A percentile compares a stretch with the other conserved stretches of the same genome.
phyloP scores from a whole-genome alignment of 1,140 invertebrate genomes.

The Tachypleus tridentatus region DNA sequence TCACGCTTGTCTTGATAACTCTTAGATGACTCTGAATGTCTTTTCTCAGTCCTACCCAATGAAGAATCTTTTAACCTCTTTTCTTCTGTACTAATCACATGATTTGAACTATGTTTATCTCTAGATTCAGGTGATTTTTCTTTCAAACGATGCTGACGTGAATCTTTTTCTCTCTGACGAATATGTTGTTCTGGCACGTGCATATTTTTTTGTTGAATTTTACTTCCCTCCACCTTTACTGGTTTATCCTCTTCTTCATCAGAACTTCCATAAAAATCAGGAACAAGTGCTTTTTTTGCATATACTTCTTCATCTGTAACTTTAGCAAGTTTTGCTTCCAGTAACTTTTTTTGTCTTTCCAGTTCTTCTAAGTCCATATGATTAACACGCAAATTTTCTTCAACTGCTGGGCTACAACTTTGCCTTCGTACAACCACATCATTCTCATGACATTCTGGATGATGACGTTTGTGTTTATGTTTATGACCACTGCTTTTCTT shows the following conservation, averaged over 20 bases:
- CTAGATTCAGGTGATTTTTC: too few relatives aligned
- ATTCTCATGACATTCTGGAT: constrained; percentile 19
- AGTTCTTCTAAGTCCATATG: constrained; percentile 30
- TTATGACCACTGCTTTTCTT: constrained; percentile 18
- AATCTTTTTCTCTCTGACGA: too few relatives aligned
- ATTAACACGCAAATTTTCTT: constrained; percentile 11
- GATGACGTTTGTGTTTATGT: constrained; percentile 24
- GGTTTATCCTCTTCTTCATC: constrained; percentile 5
- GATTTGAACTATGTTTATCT: too few relatives aligned
- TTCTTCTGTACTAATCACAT: too few relatives aligned
- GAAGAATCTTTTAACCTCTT: too few relatives aligned
- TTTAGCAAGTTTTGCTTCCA: constrained; percentile 25
- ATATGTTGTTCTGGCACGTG: too few relatives aligned
- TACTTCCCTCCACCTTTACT: too few relatives aligned
- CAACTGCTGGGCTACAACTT: not conserved
- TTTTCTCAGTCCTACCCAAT: too few relatives aligned
- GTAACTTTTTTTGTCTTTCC: constrained; percentile 32
- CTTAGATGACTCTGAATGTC: too few relatives aligned
- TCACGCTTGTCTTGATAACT: too few relatives aligned
- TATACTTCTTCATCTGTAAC: constrained; percentile 15
- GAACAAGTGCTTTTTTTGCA: not conserved
- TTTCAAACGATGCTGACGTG: too few relatives aligned
- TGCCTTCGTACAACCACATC: not conserved
- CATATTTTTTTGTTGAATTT: too few relatives aligned
- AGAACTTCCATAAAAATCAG: constrained; percentile 18